Evolutionary conservation across 2,888 invertebrate genomes (phyloP), one percentile per base, ranked within the genome.

Genomic region (Thecocarcelia acutangulata): DNA sequence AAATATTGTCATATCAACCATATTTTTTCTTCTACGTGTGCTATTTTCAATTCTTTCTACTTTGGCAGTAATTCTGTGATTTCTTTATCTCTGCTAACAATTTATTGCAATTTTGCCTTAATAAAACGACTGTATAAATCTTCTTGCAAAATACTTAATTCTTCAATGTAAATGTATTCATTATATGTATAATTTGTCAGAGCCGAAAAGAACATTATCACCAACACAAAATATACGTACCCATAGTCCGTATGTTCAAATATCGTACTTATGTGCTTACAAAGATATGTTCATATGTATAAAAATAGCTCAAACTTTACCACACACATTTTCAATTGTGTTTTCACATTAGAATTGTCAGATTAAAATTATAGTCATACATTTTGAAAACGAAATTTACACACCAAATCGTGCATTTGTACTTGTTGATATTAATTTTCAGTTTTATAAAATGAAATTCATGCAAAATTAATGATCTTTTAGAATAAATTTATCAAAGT

Each of bases 91-190:
- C n/a, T n/a, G n/a, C n/a, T n/a, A n/a, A n/a, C n/a, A n/a, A n/a
- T n/a, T n/a, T n/a, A n/a, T n/a, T n/a, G n/a, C n/a, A n/a, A n/a
- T n/a, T n/a, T n/a, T n/a, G n/a, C n/a, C n/a, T n/a, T n/a, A n/a
- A n/a, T n/a, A n/a, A 19, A 70, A 64, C 28, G 48, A 15, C 63
- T 70, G 8, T 78, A 58, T 58, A 78, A 72, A 58, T 78, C 42
- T 66, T 50, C 50, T 70, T 72, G 70, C 72, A 78, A 78, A 78
- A 72, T 58, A 64, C 64, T 72, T 64, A 70, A 72, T 78, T 78
- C 64, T 78, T 78, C 70, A 78, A 72, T 72, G 70, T 78, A 78
- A 70, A 78, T 78, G 21, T 64, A 64, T 72, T 64, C 64, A 72
- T 78, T 70, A 72, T n/a, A n/a, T n/a, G n/a, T n/a, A 42, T 59